Base-by-base conservation (phyloP, 2,797 vertebrate species). In the Lagocephalus sceleratus region DNA sequence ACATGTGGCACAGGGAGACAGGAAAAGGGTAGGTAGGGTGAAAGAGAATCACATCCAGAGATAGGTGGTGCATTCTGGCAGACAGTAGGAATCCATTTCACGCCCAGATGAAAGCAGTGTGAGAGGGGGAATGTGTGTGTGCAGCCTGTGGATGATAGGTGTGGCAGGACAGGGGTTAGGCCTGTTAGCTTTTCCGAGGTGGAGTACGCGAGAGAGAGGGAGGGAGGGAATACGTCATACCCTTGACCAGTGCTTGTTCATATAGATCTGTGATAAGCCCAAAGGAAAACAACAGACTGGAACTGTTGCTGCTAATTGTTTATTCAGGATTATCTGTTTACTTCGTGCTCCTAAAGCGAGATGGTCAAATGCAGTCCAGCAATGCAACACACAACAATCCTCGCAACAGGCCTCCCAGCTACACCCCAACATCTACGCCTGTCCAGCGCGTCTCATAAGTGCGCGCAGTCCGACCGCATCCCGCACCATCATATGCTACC, bases 51-150 rank as follows among this genome's bases (percentile, higher is more conserved):
- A 62, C 66, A 81, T 85, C 71, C 71, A 83, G 80, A 84, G 78
- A 83, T 85, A 83, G 82, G 83, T 87, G 86, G 83, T 86, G 81
- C 79, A 58, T 84, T 86, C 83, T 87, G 86, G 81, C 85, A 84
- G 74, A 75, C 76, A 57, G 80, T 85, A 83, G 87, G 86, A 86
- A 88, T 86, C 83, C 77, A 78, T 84, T 88, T 86, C 86, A 89
- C 83, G 67, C 82, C 82, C 81, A 84, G 83, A 87, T 84, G 85
- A 87, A 85, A 81, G 81, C 84, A 85, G 78, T 77, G 80, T 80
- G 81, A 78, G 81, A 78, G 54, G 64, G 80, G 70, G 83, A 79
- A 81, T 85, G 76, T 84, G 83, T 84, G 82, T 62, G 68, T 66
- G 32, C 32, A 74, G 79, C 62, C 58, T 78, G 76, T 81, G 80